phyloP scores from a whole-genome alignment of 2,888 invertebrate genomes.

The Brachyptera putata region DNA sequence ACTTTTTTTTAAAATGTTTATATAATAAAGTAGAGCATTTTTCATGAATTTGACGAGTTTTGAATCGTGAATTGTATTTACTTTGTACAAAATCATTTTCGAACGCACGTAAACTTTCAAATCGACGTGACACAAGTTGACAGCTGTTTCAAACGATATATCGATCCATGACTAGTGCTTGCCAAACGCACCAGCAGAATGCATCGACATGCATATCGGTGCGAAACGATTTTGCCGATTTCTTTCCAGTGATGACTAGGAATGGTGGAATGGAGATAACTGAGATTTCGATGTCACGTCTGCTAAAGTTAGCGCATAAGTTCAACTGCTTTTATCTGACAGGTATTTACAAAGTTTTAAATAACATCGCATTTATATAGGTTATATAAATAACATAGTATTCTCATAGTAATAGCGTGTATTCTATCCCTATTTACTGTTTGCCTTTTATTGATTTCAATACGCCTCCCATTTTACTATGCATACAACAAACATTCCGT shows the following conservation, averaged over 20 bases:
- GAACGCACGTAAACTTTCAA: too few species aligned
- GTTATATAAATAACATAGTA: neutral
- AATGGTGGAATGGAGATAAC: constrained; percentile 32
- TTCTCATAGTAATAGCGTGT: neutral
- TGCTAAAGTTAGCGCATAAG: constrained; percentile 77
- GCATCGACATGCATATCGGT: too few species aligned
- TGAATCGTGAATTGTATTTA: too few species aligned
- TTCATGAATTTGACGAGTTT: too few species aligned
- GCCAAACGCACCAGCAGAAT: too few species aligned
- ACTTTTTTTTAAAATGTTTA: too few species aligned
- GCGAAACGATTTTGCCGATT: too few species aligned
- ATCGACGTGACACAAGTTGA: too few species aligned
- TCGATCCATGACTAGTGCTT: too few species aligned
- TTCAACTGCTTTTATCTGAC: constrained; percentile 86
- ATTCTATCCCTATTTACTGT: neutral
- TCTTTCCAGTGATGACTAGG: constrained; percentile 25
- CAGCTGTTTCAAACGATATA: too few species aligned
- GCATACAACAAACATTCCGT: constrained; percentile 6
- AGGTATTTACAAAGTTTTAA: constrained; percentile 54
- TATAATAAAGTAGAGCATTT: too few species aligned
- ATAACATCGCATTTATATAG: neutral
- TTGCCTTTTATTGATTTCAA: constrained; percentile 27
- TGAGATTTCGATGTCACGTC: constrained; percentile 53
- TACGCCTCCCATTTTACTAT: constrained; percentile 28
- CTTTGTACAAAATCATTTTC: too few species aligned